Base-by-base conservation (phyloP, 2,113 vertebrate species). In the Mesoclemmys tuberculata region DNA sequence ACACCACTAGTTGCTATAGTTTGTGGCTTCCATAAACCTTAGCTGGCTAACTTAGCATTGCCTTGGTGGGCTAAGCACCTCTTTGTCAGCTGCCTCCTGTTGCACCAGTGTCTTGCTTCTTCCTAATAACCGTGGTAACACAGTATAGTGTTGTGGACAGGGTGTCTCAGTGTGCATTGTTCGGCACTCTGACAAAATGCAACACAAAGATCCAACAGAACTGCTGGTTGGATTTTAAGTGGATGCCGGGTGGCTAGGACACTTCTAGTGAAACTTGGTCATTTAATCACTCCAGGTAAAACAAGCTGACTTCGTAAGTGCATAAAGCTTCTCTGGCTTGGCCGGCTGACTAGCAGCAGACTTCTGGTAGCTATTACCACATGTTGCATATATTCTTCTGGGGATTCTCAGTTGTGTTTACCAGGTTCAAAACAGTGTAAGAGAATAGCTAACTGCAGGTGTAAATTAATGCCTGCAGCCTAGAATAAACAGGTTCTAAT, bases 1-100 rank as follows among this genome's bases (percentile, higher is more conserved):
- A 35, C 61, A 27, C 13, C 29, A 18, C 74, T 0, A 1, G 80
- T 83, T 75, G 51, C 24, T 27, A 8, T 41, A 1, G 2, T 11
- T 0, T 1, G 21, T 38, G 29, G 82, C 52, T 85, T n/a, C 85
- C 51, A 10, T 1, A 0, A 77, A 52, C 10, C 13, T 10, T 2
- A 2, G n/a, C 5, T 2, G 1, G 58, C 64, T 80, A 22, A 6
- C 0, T 7, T 4, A 86, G 94, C 41, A 49, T 80, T 55, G 58
- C 71, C 29, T 21, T 26, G 11, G 74, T 29, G 41, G 0, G 0
- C 78, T 51, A 51, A 35, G 77, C 44, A 52, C 2, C 56, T 82
- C 31, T 6, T n/a, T 16, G 1, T 41, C 4, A 61, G 31, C 85
- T 83, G 56, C 82, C 82, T 91, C 58, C 52, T 10, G 6, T 56